These are phyloP conservation scores for Monodelphis domestica DNA, from an alignment of 2,797 vertebrate species.

Conservation along the genomic window DNA sequence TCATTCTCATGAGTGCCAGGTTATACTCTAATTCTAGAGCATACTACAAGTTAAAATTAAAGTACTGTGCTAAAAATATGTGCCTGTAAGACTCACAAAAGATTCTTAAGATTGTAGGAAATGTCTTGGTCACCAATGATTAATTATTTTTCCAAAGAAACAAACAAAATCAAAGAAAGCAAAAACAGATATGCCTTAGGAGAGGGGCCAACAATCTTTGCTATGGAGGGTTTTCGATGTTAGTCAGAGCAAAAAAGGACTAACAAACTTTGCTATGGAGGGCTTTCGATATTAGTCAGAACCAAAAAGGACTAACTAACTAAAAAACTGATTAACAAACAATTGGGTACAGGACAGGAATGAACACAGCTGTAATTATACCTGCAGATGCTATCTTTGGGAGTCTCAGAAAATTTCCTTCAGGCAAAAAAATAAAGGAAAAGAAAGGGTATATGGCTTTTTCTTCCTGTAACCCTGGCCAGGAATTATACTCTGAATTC, in stretches of 20 bases:
- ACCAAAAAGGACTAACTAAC: neutral
- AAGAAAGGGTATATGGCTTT: neutral
- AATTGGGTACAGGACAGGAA: neutral
- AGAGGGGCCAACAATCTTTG: neutral
- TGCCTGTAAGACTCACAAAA: neutral
- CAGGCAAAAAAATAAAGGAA: neutral
- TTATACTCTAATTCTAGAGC: neutral
- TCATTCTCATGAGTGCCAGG: neutral
- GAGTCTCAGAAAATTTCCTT: neutral
- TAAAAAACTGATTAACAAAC: neutral
- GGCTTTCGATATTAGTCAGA: neutral
- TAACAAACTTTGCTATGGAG: neutral
- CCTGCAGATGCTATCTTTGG: neutral
- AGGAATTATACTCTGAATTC: neutral
- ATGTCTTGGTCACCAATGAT: neutral
- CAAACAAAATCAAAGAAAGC: neutral
- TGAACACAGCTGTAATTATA: neutral
- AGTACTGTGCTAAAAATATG: neutral
- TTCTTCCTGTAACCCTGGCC: neutral
- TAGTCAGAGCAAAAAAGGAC: neutral
- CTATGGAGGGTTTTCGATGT: neutral
- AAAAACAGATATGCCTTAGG: neutral
- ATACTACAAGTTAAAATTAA: neutral
- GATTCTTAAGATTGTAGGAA: neutral
- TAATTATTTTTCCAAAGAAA: neutral